Evolutionary conservation across 1,140 invertebrate species (phyloP), one percentile per base, ranked within the genome.

Genomic region (Bombus fervidus): DNA sequence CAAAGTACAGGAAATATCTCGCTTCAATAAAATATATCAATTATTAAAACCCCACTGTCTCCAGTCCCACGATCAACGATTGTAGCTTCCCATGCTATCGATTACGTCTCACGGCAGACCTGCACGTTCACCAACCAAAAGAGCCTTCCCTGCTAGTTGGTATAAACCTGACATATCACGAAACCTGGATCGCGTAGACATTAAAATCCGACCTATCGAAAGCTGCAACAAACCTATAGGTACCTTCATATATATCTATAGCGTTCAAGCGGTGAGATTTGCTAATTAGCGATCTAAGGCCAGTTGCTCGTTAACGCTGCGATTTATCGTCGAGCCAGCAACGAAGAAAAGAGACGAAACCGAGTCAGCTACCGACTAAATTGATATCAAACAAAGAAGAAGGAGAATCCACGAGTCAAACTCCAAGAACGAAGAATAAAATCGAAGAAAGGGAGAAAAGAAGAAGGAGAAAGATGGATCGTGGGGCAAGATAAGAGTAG

Each of bases 241-340:
- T 22, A 6, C 18, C 47, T 22, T 4, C 1, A 53, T 22, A 53
- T n/a, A 47, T n/a, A n/a, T 62, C 34, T 34, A 62, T 0, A n/a
- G 2, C 59, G 59, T 62, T 4, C n/a, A 1, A 59, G 37, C 34
- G 62, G 64, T 57, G 64, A 53, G 57, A 31, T 86, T 69, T 37
- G 74, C 84, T 85, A 87, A 86, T 86, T 76, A 86, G 39, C 75
- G 43, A 75, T 73, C 80, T 62, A 31, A n/a, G 41, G 43, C 22
- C 37, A 53, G 39, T 13, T n/a, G 80, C 53, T 81, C 69, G 72
- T 81, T 73, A 73, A 81, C 53, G 69, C 13, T 53, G 10, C 53
- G 69, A 81, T 81, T 81, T 81, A 81, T 64, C 69, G 69, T 34
- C 69, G 59, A 39, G 3, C 68, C 2, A n/a, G 57, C 28, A n/a